Conservation (phyloP, 2,113 vertebrate genomes). For the Sinocyclocheilus grahami region DNA sequence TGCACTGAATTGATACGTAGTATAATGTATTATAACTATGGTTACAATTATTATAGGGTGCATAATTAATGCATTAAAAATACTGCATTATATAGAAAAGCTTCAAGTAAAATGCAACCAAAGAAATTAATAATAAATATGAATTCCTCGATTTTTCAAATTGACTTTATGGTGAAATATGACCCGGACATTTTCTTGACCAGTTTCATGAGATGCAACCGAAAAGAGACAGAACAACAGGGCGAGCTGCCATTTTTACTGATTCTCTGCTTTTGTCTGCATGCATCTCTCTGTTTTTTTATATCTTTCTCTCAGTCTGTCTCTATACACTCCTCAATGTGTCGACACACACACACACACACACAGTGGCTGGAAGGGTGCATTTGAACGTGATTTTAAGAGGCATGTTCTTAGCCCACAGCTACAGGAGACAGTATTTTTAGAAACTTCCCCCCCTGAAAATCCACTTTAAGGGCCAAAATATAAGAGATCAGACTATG, state of each 20-base stretch:
- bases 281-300: neutral
- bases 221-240: constrained; percentile 47
- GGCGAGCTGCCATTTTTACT: constrained; percentile 1
- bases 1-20: neutral
- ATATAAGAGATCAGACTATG: constrained; percentile 72
- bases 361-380: constrained; percentile 77
- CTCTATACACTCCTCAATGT: constrained; percentile 42
- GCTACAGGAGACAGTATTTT: constrained; percentile 74
- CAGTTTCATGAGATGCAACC: constrained; percentile 41
- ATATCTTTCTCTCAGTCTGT: neutral
- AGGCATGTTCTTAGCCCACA: constrained; percentile 77
- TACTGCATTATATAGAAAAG: neutral
- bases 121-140: neutral
- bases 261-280: neutral
- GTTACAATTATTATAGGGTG: neutral
- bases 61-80: neutral
- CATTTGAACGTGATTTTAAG: constrained; percentile 81
- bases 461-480: constrained; percentile 78
- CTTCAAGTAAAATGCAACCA: neutral
- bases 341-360: constrained; percentile 71
- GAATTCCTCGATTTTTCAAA: neutral
- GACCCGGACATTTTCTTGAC: neutral
- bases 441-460: constrained; percentile 73
- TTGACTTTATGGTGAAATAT: neutral
- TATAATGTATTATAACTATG: neutral